Evolutionary conservation across 92 coral and sea anemone species (phyloP), one percentile per base, ranked within the genome.

Genomic region (Pocillopora meandrina): DNA sequence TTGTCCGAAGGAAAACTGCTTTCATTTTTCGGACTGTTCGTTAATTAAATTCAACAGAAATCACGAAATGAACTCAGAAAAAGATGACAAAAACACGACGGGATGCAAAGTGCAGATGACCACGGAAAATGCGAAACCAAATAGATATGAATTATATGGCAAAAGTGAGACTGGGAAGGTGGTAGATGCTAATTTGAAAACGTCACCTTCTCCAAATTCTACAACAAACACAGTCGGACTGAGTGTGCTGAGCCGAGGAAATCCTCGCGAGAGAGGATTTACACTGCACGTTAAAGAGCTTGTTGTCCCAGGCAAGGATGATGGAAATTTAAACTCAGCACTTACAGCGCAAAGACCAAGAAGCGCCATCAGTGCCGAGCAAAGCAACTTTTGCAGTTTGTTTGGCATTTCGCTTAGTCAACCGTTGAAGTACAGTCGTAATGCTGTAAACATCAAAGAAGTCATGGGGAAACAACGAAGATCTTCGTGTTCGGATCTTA

Each of bases 341-440:
- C 59, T 56, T 12, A 67, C 76, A 55, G 9, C 66, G 58, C 76
- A 80, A 70, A 57, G 84, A 34, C 84, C 84, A 19, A 80, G 69
- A 69, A 80, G 84, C 49, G 84, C 66, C 34, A 6, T 80, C n/a
- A 64, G 21, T 5, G 56, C 20, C 8, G 76, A 80, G 21, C 65
- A 47, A n/a, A 58, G 56, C 65, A 68, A 55, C 56, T 80, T 20
- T 26, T 80, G 76, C 56, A 67, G 65, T 80, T 59, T 80, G 76
- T 68, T 80, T 56, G 84, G 84, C 47, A 75, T 80, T 57, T 80
- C 84, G 18, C 76, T 80, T 31, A 80, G 35, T n/a, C 76, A 69
- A 13, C 84, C 84, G 57, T 70, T 80, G 12, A 80, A 26, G 67
- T 80, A 80, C 75, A 80, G 84, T 36, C 84, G 84, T 33, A 80